These are phyloP conservation scores for Nixonia krombeini DNA, from an alignment of 1,140 invertebrate genomes.

Conservation along the genomic window DNA sequence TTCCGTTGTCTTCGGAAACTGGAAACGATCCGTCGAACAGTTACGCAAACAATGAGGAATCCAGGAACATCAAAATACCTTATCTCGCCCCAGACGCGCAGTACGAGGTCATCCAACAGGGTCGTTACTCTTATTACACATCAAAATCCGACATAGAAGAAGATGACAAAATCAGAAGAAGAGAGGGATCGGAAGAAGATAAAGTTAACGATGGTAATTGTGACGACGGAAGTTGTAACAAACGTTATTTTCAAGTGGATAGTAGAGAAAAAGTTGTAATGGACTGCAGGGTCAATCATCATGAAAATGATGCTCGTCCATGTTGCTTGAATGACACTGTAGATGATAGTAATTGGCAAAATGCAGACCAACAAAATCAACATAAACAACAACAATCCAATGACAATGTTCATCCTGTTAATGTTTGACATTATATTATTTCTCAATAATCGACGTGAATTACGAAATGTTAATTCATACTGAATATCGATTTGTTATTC, in stretches of 20 bases:
- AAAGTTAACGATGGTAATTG: constrained; percentile 16
- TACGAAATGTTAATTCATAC: no score
- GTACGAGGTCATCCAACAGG: constrained; percentile 75
- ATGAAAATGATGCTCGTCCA: constrained; percentile 54
- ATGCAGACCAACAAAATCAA: constrained; percentile 48
- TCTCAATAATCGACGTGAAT: no score
- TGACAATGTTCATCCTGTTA: constrained; percentile 62
- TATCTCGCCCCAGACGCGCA: constrained; percentile 76
- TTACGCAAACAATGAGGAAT: constrained; percentile 61
- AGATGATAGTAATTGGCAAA: constrained; percentile 63
- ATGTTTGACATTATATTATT: no score
- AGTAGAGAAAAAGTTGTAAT: constrained; percentile 34
- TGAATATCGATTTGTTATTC: no score
- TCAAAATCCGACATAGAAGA: no score
- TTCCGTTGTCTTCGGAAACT: constrained; percentile 69
- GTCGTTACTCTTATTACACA: constrained; percentile 60
- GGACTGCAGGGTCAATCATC: constrained; percentile 53
- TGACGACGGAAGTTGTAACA: constrained; percentile 28
- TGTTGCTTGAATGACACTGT: constrained; percentile 61
- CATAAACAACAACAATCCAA: constrained; percentile 55
- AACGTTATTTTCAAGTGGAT: constrained; percentile 32
- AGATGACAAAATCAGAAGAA: constrained; percentile 46
- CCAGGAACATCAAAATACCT: constrained; percentile 54
- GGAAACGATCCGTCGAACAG: constrained; percentile 54
- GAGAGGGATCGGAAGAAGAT: constrained; percentile 19